These are phyloP conservation scores for Sinotaia quadrata DNA, from an alignment of 2,888 invertebrate species.

Conservation along the genomic window DNA sequence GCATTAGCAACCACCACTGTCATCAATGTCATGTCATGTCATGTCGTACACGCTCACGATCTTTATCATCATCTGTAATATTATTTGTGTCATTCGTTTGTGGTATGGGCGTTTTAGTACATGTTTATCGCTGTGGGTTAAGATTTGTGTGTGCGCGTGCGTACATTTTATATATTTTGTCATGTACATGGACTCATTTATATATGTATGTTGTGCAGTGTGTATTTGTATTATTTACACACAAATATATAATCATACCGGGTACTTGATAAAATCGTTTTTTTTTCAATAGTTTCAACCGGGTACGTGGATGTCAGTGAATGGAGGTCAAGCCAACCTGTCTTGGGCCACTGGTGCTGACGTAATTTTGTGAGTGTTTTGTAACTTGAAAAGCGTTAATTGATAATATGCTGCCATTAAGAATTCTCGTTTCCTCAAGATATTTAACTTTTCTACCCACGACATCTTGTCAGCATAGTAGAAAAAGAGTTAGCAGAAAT, in stretches of 20 bases:
- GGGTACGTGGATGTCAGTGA: neutral
- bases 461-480: neutral
- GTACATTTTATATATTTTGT: constrained; percentile 1
- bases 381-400: too few species aligned
- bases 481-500: neutral
- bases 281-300: neutral
- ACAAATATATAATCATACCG: neutral
- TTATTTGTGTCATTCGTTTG: neutral
- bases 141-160: neutral
- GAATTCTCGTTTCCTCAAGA: too few species aligned
- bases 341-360: neutral
- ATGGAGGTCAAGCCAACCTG: neutral
- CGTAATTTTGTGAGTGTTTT: neutral
- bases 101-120: neutral
- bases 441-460: too few species aligned
- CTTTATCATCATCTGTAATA: neutral
- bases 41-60: neutral
- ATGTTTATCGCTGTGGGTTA: neutral
- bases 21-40: neutral
- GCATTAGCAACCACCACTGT: neutral
- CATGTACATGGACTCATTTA: neutral
- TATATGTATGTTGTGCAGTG: neutral
- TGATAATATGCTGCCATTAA: too few species aligned
- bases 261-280: neutral
- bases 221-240: neutral